Conservation (phyloP, 2,888 invertebrate genomes). For the Marasmarcha lunaedactyla region DNA sequence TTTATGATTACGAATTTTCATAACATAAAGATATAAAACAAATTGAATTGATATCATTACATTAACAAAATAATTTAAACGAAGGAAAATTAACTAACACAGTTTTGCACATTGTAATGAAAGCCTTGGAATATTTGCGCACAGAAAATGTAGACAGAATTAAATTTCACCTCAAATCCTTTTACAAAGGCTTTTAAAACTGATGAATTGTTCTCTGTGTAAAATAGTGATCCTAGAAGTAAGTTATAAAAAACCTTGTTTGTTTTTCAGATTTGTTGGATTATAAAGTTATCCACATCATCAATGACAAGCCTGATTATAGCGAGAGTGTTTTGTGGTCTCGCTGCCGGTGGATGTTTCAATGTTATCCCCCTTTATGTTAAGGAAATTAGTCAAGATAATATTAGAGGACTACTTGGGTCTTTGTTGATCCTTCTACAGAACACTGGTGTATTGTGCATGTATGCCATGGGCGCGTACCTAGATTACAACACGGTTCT, state of each 20-base stretch:
- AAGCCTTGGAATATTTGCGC: too few species aligned
- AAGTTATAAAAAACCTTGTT: too few species aligned
- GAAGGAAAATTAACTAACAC: too few species aligned
- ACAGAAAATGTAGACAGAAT: too few species aligned
- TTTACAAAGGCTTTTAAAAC: too few species aligned
- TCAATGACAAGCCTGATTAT: conserved; percentile 22
- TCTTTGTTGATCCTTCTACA: conserved; percentile 25
- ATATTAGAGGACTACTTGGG: conserved; percentile 31
- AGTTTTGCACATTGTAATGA: too few species aligned
- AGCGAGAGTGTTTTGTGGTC: conserved; percentile 27
- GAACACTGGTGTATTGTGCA: conserved; percentile 30
- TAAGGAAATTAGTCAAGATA: conserved; percentile 36
- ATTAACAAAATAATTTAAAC: neutral
- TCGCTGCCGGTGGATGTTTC: conserved; percentile 31
- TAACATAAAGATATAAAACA: too few species aligned
- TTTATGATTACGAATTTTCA: conserved; percentile 12
- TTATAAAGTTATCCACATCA: conserved; percentile 22
- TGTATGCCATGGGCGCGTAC: conserved; percentile 34
- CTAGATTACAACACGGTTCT: conserved; percentile 30
- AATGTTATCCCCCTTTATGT: conserved; percentile 33
- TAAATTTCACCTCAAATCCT: too few species aligned
- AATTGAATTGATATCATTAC: conserved; percentile 19
- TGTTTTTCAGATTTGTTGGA: conserved; percentile 29
- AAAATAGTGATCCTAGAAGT: too few species aligned
- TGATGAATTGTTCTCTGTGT: too few species aligned